Base-by-base conservation (phyloP, 2,888 invertebrate species). In the Pandemis corylana region DNA sequence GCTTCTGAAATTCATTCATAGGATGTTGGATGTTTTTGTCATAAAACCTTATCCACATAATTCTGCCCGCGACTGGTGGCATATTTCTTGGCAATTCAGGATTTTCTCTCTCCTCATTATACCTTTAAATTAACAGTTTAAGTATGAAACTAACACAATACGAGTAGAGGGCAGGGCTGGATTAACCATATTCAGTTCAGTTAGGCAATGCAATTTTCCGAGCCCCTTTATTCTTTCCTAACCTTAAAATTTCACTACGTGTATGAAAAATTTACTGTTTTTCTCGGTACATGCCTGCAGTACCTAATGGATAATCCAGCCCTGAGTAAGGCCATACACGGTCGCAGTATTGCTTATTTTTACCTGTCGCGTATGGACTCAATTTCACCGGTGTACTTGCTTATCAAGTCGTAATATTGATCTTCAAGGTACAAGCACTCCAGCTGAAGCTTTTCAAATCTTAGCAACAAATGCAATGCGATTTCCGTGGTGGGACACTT, bases 1-100 rank as follows among this genome's bases (percentile, higher is more conserved):
- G 92, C 2, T 87, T 78, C 79, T 85, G 87, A 71, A 89, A 91
- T 77, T 96, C 93, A 66, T 96, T 91, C 97, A 98, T 98, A 0
- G 98, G 97, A 28, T 92, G 92, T 82, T 97, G 96, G 71, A 98
- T 96, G 77, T 96, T 96, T 75, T 95, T 95, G 80, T 96, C 96
- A 75, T 98, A 95, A 81, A 97, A 97, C 75, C 98, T 94, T 78
- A 97, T 97, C 98, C 98, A 98, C 85, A 96, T 95, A 28, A 98
- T 96, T 82, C 97, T 95, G 5, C 98, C 98, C 15, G 97, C 95
- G 15, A 97, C 96, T 0, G 98, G 97, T 3, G 98, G 97, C 94
- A 97, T 95, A 83, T 97, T 97, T 73, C 97, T 93, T 0, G 97
- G 96, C 10, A 97, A 86, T 1, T 96, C 95, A 0, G 98, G 97